These are phyloP conservation scores for Tragelaphus scriptus DNA, from an alignment of 2,113 vertebrate species.

Conservation along the genomic window DNA sequence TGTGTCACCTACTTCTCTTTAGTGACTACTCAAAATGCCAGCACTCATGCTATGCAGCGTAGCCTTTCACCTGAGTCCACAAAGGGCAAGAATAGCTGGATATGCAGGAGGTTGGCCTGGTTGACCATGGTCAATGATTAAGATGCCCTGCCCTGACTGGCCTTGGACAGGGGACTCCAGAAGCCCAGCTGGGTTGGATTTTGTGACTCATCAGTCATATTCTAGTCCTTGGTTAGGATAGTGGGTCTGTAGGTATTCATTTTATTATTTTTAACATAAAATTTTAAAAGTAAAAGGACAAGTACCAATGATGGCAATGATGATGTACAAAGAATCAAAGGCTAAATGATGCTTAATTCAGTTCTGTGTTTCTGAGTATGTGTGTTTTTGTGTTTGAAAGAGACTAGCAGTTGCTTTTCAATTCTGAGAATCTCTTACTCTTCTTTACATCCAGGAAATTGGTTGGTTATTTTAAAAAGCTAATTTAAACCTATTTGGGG, in stretches of 20 bases:
- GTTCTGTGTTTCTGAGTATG: background rate
- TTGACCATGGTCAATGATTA: background rate
- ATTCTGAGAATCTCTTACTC: background rate
- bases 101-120: background rate
- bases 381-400: background rate
- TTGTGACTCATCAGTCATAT: too few relatives aligned
- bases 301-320: background rate
- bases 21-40: background rate
- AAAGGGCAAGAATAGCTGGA: background rate
- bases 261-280: conserved; percentile 18
- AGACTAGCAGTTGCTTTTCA: background rate
- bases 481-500: background rate
- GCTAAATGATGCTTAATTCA: background rate
- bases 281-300: background rate
- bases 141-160: background rate
- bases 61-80: background rate
- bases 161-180: background rate
- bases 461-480: background rate
- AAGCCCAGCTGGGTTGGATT: background rate
- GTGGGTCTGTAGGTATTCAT: background rate
- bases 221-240: background rate
- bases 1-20: background rate
- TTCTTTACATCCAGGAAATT: background rate
- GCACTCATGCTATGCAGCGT: background rate
- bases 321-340: background rate